Evolutionary conservation across 1,140 invertebrate species (phyloP), one percentile per base, ranked within the genome.

Genomic region (Drosophila ficusphila): DNA sequence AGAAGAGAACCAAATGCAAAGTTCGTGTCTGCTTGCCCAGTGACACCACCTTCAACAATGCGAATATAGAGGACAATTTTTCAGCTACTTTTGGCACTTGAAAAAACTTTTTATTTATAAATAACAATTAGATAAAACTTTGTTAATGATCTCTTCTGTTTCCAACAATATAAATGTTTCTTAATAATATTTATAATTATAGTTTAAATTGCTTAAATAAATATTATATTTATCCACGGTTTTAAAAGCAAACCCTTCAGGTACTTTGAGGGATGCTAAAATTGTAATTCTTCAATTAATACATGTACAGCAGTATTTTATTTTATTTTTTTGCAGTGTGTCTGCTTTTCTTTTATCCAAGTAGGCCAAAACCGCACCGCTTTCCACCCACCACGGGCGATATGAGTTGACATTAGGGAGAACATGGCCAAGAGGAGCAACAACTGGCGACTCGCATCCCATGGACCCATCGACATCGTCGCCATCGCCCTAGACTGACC

Each of bases 401-500:
- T 67, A 67, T 67, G 61, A 67, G 64, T 67, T 67, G 64, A 67
- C 64, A 67, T 67, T 67, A 67, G 64, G 62, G 64, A 52, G 36
- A 67, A 67, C 61, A 52, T 67, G 64, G 46, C 64, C 64, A 67
- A 12, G 62, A 67, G 64, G 34, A 38, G 61, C 65, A 42, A 3
- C 29, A 53, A 16, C 14, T 48, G 31, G 47, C 47, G 48, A 29
- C 62, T 68, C 36, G 60, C 60, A 49, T 49, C 41, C 60, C 60
- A 19, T 18, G 61, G 60, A 49, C 57, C 57, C 62, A 67, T 52
- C 46, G 44, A 23, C 60, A 34, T 39, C 60, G 56, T 25, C 41
- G 41, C 70, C 68, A 82, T 73, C 78, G 78, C 78, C 78, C 78
- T 82, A 74, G 52, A 73, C 73, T 83, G 78, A 82, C 78, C 78